phyloP scores from a whole-genome alignment of 1,140 invertebrate genomes.

The Trichogramma pretiosum region DNA sequence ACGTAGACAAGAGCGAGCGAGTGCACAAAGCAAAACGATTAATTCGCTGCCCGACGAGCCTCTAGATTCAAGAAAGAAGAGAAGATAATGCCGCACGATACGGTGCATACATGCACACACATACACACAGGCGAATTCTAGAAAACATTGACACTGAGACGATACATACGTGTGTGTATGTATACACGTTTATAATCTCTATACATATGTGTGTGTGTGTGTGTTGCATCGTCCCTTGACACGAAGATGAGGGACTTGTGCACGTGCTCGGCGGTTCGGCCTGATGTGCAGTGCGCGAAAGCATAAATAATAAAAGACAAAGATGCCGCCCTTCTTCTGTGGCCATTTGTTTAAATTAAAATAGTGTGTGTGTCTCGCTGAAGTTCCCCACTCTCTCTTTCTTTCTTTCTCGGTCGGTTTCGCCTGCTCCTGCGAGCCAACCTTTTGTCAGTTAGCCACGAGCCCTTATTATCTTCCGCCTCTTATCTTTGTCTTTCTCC shows the following conservation, averaged over 20 bases:
- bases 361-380: slow-evolving; percentile 36
- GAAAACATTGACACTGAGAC: slow-evolving; percentile 40
- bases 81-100: no score
- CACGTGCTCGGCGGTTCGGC: no score
- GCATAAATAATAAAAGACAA: slow-evolving; percentile 47
- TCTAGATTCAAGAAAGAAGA: no score
- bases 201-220: no score
- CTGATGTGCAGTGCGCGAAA: no score
- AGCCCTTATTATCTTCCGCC: slow-evolving; percentile 11
- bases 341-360: slow-evolving; percentile 49
- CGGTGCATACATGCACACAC: not conserved
- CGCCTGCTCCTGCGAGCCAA: not conserved
- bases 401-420: not conserved
- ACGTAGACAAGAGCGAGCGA: not conserved
- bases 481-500: slow-evolving; percentile 19
- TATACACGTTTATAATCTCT: no score
- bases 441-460: no score
- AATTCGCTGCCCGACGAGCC: no score
- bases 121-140: slow-evolving; percentile 25
- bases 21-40: not conserved
- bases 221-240: no score
- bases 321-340: slow-evolving; percentile 42
- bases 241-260: no score
- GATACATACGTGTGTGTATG: slow-evolving; percentile 29
- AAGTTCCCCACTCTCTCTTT: slow-evolving; percentile 16